These are phyloP conservation scores for Siphlonurus alternatus DNA, from an alignment of 2,888 invertebrate species.

Conservation along the genomic window DNA sequence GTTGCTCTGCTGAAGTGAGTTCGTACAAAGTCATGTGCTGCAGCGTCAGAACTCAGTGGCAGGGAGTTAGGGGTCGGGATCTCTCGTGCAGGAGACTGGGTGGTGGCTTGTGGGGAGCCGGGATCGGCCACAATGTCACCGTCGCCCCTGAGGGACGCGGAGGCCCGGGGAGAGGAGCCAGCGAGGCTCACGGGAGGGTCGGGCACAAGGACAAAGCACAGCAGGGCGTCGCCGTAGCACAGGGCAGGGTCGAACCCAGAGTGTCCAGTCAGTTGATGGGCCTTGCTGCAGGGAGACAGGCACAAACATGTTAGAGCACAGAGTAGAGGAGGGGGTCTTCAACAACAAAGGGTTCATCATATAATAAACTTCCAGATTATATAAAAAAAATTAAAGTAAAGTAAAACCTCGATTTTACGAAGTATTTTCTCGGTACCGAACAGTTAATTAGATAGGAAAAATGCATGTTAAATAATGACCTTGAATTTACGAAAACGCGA, in stretches of 20 bases:
- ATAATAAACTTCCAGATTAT: too few species aligned
- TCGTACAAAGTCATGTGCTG: constrained; percentile 51
- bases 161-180: constrained; percentile 15
- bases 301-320: too few species aligned
- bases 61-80: constrained; percentile 12
- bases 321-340: too few species aligned
- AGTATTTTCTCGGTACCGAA: too few species aligned
- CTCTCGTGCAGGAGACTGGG: constrained; percentile 9
- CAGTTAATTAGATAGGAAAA: too few species aligned
- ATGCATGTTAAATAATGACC: too few species aligned
- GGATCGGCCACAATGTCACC: not conserved
- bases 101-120: constrained; percentile 2
- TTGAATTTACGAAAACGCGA: too few species aligned
- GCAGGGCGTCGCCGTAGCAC: constrained; percentile 79
- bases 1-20: constrained; percentile 81
- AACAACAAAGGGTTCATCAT: too few species aligned
- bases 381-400: too few species aligned
- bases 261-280: constrained; percentile 30
- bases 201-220: constrained; percentile 28
- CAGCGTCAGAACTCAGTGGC: constrained; percentile 16
- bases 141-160: not conserved
- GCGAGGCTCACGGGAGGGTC: constrained; percentile 27
- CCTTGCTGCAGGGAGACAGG: constrained; percentile 50
- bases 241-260: constrained; percentile 82
- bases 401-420: too few species aligned